Evolutionary conservation across 2,888 invertebrate genomes (phyloP), one percentile per base, ranked within the genome.

Genomic region (Acleris emargana): DNA sequence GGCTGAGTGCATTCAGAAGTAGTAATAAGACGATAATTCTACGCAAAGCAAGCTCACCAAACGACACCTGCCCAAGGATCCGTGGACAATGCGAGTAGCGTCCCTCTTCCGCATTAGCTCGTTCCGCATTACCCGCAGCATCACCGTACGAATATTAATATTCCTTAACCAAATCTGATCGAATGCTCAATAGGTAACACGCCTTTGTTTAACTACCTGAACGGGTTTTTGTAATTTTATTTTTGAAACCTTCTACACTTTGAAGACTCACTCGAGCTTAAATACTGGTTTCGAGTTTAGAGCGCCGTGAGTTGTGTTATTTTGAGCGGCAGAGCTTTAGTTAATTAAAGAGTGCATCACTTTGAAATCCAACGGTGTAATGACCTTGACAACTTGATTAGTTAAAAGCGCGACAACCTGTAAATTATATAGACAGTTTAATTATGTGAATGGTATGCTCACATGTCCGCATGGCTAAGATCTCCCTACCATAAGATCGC

Each of bases 101-200:
- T 80, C 78, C 73, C 72, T 82, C 89, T 91, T 91, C 91, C 91
- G 86, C 83, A 87, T 89, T 84, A 86, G 86, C 87, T 81, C 77
- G 80, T 87, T 85, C 88, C 86, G 83, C 81, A 81, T 86, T 79
- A 81, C 83, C 79, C 81, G 78, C 73, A 74, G 74, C 76, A 78
- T 79, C 89, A 80, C 80, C 79, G 77, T 78, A 83, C 79, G 91
- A 90, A 91, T 90, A 88, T 88, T 89, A 90, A 91, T 89, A 83
- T 80, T 79, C 73, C 75, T 78, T 80, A 78, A 75, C 79, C 76
- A 71, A 79, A 81, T 76, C 71, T 69, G 73, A 71, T 22, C 52
- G 52, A 53, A 32, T 70, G 60, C 62, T 73, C 75, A 67, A 76
- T 77, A 76, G 67, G 62, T 68, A 57, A 57, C 58, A 53, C 58